These are phyloP conservation scores for Threskiornis aethiopicus DNA, from an alignment of 2,797 vertebrate genomes.

Conservation along the genomic window DNA sequence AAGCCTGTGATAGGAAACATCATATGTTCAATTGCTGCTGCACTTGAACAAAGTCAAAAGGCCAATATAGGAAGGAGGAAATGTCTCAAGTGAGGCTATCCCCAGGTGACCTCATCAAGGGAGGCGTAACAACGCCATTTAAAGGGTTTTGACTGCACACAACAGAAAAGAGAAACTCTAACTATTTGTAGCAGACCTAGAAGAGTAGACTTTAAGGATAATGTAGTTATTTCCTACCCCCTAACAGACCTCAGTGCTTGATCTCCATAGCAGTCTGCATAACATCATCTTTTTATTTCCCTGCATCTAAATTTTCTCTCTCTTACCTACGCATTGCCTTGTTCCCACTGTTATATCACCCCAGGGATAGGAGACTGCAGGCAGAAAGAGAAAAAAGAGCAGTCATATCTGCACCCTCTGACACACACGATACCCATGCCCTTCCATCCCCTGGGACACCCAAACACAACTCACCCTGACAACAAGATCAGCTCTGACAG, in stretches of 20 bases:
- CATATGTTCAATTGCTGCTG: background rate
- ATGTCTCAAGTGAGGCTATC: background rate
- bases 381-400: background rate
- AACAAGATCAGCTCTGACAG: background rate
- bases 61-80: background rate
- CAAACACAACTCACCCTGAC: background rate
- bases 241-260: background rate
- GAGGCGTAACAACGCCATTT: background rate
- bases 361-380: background rate
- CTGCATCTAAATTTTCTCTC: background rate
- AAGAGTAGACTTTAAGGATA: background rate
- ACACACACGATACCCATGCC: accelerated
- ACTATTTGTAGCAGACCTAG: background rate
- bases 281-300: background rate
- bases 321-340: background rate
- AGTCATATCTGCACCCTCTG: background rate
- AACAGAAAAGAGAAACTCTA: background rate
- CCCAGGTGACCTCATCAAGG: background rate
- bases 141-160: background rate
- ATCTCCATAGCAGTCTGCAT: background rate
- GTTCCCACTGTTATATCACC: too few relatives aligned
- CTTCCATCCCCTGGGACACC: background rate
- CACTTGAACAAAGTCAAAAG: background rate
- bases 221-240: background rate
- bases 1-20: background rate